Conservation (phyloP, 2,113 vertebrate species). For the Colius striatus region DNA sequence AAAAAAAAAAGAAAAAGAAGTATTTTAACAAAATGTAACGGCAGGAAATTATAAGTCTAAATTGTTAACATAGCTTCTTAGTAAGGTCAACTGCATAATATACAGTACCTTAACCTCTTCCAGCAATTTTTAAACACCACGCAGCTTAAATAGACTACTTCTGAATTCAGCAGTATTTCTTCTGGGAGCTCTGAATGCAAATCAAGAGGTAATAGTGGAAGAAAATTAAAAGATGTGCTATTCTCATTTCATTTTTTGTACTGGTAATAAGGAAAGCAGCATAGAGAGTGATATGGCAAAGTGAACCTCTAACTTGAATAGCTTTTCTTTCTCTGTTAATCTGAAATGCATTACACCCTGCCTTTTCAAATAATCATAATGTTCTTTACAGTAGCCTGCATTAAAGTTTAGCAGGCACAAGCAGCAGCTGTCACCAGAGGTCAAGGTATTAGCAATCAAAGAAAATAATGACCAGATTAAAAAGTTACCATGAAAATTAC, state of each 20-base stretch:
- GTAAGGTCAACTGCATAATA: constrained; percentile 73
- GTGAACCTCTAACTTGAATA: constrained; percentile 66
- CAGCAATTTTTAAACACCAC: constrained; percentile 72
- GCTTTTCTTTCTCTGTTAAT: constrained; percentile 71
- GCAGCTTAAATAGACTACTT: constrained; percentile 75
- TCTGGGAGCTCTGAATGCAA: constrained; percentile 77
- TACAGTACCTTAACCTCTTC: constrained; percentile 69
- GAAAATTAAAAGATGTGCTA: constrained; percentile 78
- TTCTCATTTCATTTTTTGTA: constrained; percentile 74
- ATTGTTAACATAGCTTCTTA: constrained; percentile 74
- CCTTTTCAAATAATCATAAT: constrained; percentile 70
- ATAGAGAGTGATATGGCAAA: constrained; percentile 48
- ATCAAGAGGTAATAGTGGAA: constrained; percentile 75
- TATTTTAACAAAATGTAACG: constrained; percentile 58
- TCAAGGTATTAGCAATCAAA: constrained; percentile 70
- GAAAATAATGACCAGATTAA: constrained; percentile 70
- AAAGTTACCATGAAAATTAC: constrained; percentile 50
- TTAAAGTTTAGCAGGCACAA: constrained; percentile 64
- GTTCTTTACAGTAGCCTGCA: constrained; percentile 66
- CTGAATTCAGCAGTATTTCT: constrained; percentile 74
- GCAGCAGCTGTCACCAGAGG: constrained; percentile 66
- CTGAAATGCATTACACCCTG: constrained; percentile 69
- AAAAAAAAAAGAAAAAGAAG: constrained; percentile 25
- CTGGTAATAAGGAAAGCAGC: constrained; percentile 73
- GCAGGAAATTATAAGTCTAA: constrained; percentile 76